Evolutionary conservation across 1,140 invertebrate genomes (phyloP).

Genomic region (Coenobita brevimanus): DNA sequence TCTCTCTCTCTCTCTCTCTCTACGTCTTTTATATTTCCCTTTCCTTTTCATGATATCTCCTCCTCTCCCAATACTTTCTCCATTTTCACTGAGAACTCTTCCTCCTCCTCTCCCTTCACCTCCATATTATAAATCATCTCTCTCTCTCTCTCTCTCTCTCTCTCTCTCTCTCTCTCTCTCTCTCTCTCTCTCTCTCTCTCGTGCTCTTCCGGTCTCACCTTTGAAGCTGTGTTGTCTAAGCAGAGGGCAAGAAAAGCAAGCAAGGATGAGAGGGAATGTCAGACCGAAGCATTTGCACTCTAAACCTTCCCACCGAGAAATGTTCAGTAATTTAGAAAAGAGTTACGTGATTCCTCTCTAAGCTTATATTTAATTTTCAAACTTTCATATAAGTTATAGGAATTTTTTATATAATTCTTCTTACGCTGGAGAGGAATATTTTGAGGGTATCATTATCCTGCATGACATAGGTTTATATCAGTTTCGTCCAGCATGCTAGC

Average conservation of each 20-base stretch:
- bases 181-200: too few relatives aligned
- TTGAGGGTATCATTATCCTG: too few relatives aligned
- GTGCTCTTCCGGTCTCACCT: neutral
- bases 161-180: slow-evolving; percentile 6
- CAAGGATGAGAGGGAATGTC: neutral
- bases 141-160: slow-evolving; percentile 13
- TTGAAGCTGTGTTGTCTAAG: neutral
- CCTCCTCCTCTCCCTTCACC: neutral
- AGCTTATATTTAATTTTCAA: too few relatives aligned
- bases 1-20: neutral
- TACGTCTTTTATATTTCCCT: neutral
- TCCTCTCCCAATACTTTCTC: neutral
- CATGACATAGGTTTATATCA: too few relatives aligned
- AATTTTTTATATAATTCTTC: too few relatives aligned
- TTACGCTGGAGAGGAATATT: too few relatives aligned
- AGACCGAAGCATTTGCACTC: too few relatives aligned
- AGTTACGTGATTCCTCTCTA: too few relatives aligned
- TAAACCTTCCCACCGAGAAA: too few relatives aligned
- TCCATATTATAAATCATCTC: neutral
- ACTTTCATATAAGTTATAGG: too few relatives aligned
- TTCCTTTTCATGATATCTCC: neutral
- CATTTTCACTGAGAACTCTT: neutral
- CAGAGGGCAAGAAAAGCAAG: neutral
- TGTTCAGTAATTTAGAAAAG: too few relatives aligned
- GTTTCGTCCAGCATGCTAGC: too few relatives aligned